phyloP scores from a whole-genome alignment of 2,888 invertebrate genomes.

The Falcaria lacertinaria region DNA sequence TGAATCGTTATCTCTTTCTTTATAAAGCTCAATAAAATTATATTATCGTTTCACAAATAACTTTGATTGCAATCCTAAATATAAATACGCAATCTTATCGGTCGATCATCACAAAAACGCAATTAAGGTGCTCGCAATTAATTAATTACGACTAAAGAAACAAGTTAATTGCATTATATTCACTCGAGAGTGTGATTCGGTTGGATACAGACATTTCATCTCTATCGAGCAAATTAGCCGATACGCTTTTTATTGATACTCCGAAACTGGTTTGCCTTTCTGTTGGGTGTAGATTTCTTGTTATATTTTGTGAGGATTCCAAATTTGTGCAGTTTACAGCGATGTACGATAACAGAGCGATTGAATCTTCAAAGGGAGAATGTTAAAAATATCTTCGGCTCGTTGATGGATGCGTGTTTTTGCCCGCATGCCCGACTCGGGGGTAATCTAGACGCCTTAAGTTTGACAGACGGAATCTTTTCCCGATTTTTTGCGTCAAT shows the following conservation, averaged over 20 bases:
- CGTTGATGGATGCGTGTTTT: constrained; percentile 70
- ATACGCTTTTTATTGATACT: constrained; percentile 30
- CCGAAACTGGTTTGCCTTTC: constrained; percentile 27
- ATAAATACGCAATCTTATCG: constrained; percentile 16
- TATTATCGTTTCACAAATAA: constrained; percentile 1
- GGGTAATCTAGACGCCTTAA: constrained; percentile 64
- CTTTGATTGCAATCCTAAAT: constrained; percentile 3
- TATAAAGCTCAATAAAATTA: not conserved
- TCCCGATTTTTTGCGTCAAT: constrained; percentile 62
- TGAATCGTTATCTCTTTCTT: constrained; percentile 27
- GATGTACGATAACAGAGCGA: constrained; percentile 15
- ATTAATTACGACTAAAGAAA: constrained; percentile 41
- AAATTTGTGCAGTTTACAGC: constrained; percentile 8
- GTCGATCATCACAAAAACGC: constrained; percentile 17
- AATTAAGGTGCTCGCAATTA: constrained; percentile 30
- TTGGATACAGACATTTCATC: constrained; percentile 17
- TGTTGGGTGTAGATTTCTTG: constrained; percentile 15
- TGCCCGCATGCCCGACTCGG: constrained; percentile 53
- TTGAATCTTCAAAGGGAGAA: constrained; percentile 16
- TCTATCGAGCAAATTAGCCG: constrained; percentile 46
- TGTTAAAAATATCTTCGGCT: constrained; percentile 48
- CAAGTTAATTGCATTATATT: constrained; percentile 45
- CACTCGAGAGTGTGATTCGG: constrained; percentile 39
- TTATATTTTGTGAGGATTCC: constrained; percentile 3
- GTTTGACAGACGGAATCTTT: constrained; percentile 71